phyloP scores from a whole-genome alignment of 2,888 invertebrate species.

The Operophtera brumata region DNA sequence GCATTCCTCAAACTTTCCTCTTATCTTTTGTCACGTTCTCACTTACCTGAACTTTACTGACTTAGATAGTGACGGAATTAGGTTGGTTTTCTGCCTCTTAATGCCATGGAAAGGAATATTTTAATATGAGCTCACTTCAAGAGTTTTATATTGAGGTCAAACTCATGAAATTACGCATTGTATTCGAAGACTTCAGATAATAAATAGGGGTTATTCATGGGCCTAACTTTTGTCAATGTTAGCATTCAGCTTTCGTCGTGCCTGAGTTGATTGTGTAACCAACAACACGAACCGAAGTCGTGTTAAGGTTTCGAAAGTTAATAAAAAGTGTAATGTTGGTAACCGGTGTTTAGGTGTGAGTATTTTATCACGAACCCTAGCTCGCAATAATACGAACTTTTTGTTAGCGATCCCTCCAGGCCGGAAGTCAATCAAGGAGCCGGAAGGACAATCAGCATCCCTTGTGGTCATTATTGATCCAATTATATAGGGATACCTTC shows the following conservation, averaged over 20 bases:
- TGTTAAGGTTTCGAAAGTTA: too few relatives aligned
- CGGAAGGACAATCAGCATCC: slow-evolving; percentile 17
- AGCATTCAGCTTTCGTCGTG: too few relatives aligned
- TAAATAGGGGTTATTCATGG: background rate
- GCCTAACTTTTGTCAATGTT: background rate
- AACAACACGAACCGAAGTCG: too few relatives aligned
- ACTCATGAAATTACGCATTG: background rate
- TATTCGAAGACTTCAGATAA: background rate
- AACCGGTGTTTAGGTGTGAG: too few relatives aligned
- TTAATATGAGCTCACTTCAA: background rate
- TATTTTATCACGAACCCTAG: too few relatives aligned
- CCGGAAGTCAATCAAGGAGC: slow-evolving; percentile 16
- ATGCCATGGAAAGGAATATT: background rate
- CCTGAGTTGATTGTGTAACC: too few relatives aligned
- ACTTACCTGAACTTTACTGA: too few relatives aligned
- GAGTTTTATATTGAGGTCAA: background rate
- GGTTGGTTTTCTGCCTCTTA: too few relatives aligned
- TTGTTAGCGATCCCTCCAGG: slow-evolving; percentile 3
- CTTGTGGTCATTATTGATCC: slow-evolving; percentile 11
- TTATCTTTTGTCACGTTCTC: too few relatives aligned
- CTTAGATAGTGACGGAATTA: too few relatives aligned
- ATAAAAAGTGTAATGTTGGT: too few relatives aligned
- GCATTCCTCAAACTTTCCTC: too few relatives aligned
- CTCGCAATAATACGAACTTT: background rate
- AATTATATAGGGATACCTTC: background rate